Evolutionary conservation across 2,797 vertebrate genomes (phyloP).

Genomic region (Acanthiza pusilla): DNA sequence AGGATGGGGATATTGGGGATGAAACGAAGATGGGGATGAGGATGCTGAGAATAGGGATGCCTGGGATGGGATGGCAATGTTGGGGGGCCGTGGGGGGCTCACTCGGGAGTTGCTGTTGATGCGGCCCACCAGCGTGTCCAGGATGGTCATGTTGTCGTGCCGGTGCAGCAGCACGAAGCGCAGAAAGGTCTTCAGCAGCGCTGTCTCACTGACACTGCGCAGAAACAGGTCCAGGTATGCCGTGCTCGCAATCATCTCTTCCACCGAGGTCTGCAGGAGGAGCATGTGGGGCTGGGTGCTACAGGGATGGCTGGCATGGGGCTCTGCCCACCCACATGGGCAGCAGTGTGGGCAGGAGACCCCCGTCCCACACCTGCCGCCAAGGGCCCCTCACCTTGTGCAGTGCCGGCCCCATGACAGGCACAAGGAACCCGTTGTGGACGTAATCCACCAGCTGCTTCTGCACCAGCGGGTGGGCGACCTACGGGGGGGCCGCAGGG

Average conservation of each 20-base stretch:
- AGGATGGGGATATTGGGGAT: background rate
- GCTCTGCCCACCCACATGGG: rapidly evolving
- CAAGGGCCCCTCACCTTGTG: conserved; percentile 64
- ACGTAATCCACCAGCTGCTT: conserved; percentile 94
- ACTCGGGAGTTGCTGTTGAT: conserved; percentile 96
- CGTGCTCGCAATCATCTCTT: conserved; percentile 96
- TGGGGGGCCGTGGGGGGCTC: background rate
- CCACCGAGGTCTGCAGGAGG: conserved; percentile 84
- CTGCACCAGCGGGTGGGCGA: conserved; percentile 90
- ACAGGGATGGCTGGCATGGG: rapidly evolving
- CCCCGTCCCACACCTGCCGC: background rate
- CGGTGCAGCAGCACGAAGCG: conserved; percentile 91
- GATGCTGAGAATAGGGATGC: background rate
- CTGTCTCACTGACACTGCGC: conserved; percentile 87
- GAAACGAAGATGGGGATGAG: too few relatives aligned
- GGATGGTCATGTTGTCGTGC: conserved; percentile 91
- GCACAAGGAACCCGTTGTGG: conserved; percentile 94
- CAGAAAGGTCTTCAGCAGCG: conserved; percentile 93
- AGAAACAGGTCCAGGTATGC: conserved; percentile 97
- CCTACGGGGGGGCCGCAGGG: conserved; percentile 43
- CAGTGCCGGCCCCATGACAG: conserved; percentile 92
- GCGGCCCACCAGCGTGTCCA: conserved; percentile 91
- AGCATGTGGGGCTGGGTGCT: background rate
- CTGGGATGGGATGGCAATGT: background rate
- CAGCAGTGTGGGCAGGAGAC: background rate